Conservation (phyloP, 2,888 invertebrate species). For the Dryobota labecula region DNA sequence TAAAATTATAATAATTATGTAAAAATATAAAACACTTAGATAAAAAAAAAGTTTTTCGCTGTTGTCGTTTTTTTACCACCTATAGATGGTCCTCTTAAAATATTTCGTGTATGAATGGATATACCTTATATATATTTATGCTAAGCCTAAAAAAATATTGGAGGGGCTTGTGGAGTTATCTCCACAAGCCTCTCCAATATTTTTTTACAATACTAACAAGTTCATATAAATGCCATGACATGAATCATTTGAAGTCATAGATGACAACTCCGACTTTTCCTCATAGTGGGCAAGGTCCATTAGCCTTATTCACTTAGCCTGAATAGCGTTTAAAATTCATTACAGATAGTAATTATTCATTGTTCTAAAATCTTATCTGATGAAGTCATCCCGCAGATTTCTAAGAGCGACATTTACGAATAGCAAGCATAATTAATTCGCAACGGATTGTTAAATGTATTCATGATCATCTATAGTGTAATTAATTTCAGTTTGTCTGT, state of each 20-base stretch:
- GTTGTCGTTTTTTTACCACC: too few species aligned
- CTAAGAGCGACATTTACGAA: conserved; percentile 38
- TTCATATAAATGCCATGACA: conserved; percentile 12
- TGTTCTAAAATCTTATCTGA: conserved; percentile 45
- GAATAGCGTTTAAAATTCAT: conserved; percentile 34
- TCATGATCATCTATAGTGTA: conserved; percentile 30
- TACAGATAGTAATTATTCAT: conserved; percentile 38
- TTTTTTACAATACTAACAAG: conserved; percentile 37
- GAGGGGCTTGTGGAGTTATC: too few species aligned
- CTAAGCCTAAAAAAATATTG: too few species aligned
- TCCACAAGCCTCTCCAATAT: too few species aligned
- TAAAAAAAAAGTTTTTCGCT: too few species aligned
- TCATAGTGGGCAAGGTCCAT: conserved; percentile 26
- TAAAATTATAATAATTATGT: too few species aligned
- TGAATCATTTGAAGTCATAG: conserved; percentile 22
- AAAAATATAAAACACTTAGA: too few species aligned
- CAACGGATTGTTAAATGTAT: conserved; percentile 27
- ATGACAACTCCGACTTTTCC: conserved; percentile 23
- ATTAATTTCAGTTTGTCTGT: conserved; percentile 43
- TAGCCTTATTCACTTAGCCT: conserved; percentile 22
- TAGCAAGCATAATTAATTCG: conserved; percentile 37
- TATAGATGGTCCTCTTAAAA: too few species aligned
- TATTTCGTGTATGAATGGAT: too few species aligned
- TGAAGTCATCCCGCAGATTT: conserved; percentile 48
- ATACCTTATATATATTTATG: too few species aligned